Conservation (phyloP, 2,888 invertebrate species). For the Eupithecia centaureata region DNA sequence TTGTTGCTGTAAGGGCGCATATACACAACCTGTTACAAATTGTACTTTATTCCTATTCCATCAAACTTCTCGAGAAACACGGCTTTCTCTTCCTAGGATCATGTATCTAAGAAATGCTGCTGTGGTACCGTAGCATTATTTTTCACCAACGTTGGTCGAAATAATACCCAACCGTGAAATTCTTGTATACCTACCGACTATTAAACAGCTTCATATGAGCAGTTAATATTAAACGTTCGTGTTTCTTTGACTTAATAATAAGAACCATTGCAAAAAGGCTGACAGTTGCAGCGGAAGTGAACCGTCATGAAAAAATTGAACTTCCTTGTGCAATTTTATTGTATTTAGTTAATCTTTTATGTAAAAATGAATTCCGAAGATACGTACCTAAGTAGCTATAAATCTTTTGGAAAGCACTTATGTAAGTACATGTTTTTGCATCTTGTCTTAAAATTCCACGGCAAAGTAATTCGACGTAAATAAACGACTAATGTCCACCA, state of each 20-base stretch:
- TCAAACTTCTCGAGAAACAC: too few relatives aligned
- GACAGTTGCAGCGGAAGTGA: constrained; percentile 16
- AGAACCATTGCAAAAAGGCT: not conserved
- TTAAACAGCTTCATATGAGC: too few relatives aligned
- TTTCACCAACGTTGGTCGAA: too few relatives aligned
- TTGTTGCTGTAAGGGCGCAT: not conserved
- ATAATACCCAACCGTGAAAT: too few relatives aligned
- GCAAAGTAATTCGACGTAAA: not conserved
- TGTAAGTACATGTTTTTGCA: too few relatives aligned
- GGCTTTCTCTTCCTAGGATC: too few relatives aligned
- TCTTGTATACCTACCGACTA: too few relatives aligned
- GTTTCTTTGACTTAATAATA: not conserved
- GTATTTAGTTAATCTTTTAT: not conserved
- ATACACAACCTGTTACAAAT: not conserved
- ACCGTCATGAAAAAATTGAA: constrained; percentile 34
- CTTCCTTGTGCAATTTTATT: constrained; percentile 10
- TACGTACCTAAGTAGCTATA: too few relatives aligned
- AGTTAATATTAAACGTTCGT: too few relatives aligned
- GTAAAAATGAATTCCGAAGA: not conserved
- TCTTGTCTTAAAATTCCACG: not conserved
- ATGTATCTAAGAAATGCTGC: too few relatives aligned
- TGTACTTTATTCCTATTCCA: not conserved
- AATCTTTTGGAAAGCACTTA: too few relatives aligned
- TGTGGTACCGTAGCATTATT: too few relatives aligned
- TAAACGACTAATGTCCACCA: not conserved